Conservation (phyloP, 2,113 vertebrate species). For the Burhinus oedicnemus region DNA sequence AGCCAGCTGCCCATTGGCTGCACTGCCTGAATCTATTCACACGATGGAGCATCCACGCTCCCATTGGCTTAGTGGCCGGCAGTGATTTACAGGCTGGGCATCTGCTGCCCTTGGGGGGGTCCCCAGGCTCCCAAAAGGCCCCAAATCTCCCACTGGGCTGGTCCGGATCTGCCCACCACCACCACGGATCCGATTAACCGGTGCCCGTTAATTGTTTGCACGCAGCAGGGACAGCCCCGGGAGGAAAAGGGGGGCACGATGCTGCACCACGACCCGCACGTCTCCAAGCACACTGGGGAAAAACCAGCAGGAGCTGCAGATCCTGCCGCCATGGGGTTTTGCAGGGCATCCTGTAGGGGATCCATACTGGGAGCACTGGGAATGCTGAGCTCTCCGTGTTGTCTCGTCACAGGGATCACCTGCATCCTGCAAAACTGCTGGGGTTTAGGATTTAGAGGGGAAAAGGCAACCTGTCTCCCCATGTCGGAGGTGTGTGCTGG, state of each 20-base stretch:
- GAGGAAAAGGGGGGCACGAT: accelerated
- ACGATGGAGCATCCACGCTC: accelerated
- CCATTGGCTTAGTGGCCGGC: not conserved
- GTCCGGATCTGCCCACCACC: accelerated
- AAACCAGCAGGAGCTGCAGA: not conserved
- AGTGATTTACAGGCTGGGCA: not conserved
- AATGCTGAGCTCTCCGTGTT: not conserved
- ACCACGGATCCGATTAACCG: accelerated
- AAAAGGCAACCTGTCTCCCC: accelerated
- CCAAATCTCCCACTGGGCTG: too few species aligned
- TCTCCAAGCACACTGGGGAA: accelerated
- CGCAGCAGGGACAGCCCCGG: accelerated
- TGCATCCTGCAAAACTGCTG: not conserved
- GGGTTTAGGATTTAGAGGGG: not conserved
- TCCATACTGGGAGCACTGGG: not conserved
- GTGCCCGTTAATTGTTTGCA: not conserved
- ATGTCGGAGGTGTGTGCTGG: accelerated
- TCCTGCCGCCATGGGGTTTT: accelerated
- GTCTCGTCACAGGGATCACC: accelerated
- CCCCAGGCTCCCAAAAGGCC: too few species aligned
- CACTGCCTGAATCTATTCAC: accelerated
- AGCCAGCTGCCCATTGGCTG: not conserved
- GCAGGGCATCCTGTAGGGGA: not conserved
- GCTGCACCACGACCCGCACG: accelerated
- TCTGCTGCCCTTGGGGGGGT: accelerated